Conservation (phyloP, 1,140 invertebrate species). For the Halictus rubicundus region DNA sequence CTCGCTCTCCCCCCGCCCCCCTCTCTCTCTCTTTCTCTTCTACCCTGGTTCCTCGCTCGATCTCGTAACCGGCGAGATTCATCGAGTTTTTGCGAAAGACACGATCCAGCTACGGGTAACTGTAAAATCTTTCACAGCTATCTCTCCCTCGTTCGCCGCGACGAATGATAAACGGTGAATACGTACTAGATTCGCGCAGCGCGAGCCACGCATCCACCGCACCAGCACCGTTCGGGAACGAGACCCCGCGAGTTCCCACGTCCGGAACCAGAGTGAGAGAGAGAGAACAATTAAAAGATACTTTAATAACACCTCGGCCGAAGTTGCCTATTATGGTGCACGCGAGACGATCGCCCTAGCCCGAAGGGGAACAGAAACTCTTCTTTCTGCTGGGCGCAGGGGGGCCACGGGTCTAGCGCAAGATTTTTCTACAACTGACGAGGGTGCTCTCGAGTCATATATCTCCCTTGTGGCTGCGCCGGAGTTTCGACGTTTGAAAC, state of each 20-base stretch:
- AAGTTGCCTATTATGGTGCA: slow-evolving; percentile 58
- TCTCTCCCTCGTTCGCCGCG: no score
- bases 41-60: slow-evolving; percentile 7
- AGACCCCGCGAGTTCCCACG: slow-evolving; percentile 46
- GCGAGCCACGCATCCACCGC: background rate
- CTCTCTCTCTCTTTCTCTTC: no score
- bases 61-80: slow-evolving; percentile 22
- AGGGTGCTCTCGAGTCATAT: slow-evolving; percentile 75
- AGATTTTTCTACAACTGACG: slow-evolving; percentile 73
- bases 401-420: slow-evolving; percentile 35
- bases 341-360: slow-evolving; percentile 54
- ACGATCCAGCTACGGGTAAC: no score
- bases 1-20: no score
- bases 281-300: slow-evolving; percentile 60
- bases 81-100: slow-evolving; percentile 29
- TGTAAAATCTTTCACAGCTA: no score
- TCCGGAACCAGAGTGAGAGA: slow-evolving; percentile 9
- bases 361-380: slow-evolving; percentile 63
- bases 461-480: slow-evolving; percentile 67
- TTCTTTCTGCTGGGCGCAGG: background rate
- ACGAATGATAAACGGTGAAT: background rate
- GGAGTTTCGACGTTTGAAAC: slow-evolving; percentile 77
- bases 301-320: slow-evolving; percentile 61
- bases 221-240: background rate
- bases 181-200: no score